A percentile compares a stretch with the other conserved stretches of the same genome.
These are phyloP conservation scores for Subacronicta megacephala DNA, from an alignment of 2,888 invertebrate genomes.

Conservation along the genomic window DNA sequence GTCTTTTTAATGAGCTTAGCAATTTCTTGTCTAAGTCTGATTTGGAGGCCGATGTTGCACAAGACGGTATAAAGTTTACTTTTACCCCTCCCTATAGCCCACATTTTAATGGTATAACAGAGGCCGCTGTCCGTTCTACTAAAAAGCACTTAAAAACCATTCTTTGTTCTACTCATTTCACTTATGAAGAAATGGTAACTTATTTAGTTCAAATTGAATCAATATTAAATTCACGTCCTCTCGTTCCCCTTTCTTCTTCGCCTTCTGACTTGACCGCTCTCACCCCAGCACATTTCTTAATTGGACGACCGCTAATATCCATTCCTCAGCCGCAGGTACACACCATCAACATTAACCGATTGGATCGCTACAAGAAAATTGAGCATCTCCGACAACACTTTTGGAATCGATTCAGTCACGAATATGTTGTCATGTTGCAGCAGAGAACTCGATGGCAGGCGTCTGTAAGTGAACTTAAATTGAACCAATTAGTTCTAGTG, in stretches of 20 bases:
- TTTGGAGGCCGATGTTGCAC: constrained; percentile 1
- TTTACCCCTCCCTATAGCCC: neutral
- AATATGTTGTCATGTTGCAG: constrained; percentile 6
- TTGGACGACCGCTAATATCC: constrained; percentile 2
- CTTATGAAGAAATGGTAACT: neutral
- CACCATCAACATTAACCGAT: neutral
- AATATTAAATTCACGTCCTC: constrained; percentile 1
- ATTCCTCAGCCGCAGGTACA: constrained; percentile 6
- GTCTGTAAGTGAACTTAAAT: neutral
- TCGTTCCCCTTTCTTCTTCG: neutral
- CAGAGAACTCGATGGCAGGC: constrained; percentile 3
- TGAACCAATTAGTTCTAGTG: neutral
- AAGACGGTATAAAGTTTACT: constrained; percentile 2
- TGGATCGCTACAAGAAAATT: constrained; percentile 3
- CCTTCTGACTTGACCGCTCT: constrained; percentile 1
- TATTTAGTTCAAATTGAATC: constrained; percentile 1
- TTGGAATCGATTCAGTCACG: constrained; percentile 6
- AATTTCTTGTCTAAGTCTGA: constrained; percentile 7
- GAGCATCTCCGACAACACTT: constrained; percentile 4
- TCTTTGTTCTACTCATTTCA: neutral
- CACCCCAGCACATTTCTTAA: too few relatives aligned
- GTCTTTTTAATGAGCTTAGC: constrained; percentile 12
- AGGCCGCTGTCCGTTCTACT: constrained; percentile 3
- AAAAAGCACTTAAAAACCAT: neutral
- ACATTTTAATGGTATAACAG: constrained; percentile 3